A percentile compares a stretch with the other conserved stretches of the same genome.
phyloP scores from a whole-genome alignment of 2,113 vertebrate species.

The Poeciliopsis prolifica region DNA sequence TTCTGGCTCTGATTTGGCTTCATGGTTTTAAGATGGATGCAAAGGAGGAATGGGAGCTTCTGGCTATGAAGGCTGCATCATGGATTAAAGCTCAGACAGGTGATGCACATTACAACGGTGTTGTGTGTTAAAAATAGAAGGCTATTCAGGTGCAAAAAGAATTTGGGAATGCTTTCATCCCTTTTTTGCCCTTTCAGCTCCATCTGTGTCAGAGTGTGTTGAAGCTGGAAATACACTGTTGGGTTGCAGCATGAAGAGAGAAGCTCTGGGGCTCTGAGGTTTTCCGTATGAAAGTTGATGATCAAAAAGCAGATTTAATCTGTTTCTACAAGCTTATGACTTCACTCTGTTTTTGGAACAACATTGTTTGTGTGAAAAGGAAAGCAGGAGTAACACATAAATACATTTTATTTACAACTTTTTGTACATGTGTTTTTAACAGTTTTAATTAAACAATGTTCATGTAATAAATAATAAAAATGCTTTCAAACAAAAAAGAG shows the following conservation, averaged over 20 bases:
- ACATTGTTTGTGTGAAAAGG: too few species aligned
- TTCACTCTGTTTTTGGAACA: too few species aligned
- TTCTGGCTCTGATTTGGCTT: conserved; percentile 85
- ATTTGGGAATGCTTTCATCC: too few species aligned
- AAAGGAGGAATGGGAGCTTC: conserved; percentile 79
- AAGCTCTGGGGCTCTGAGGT: conserved; percentile 40
- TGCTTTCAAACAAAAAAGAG: too few species aligned
- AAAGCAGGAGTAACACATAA: too few species aligned
- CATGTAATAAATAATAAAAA: too few species aligned
- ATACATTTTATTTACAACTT: too few species aligned
- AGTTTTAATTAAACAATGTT: too few species aligned
- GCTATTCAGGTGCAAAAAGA: too few species aligned
- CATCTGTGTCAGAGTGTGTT: conserved; percentile 56
- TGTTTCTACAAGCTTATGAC: too few species aligned
- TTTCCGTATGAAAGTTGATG: background rate
- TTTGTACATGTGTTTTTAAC: too few species aligned
- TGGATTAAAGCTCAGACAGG: conserved; percentile 75
- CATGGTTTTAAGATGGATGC: conserved; percentile 69
- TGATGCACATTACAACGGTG: conserved; percentile 9
- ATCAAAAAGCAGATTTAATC: too few species aligned
- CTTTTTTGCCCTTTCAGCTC: conserved; percentile 38
- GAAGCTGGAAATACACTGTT: conserved; percentile 65
- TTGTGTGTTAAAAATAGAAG: background rate
- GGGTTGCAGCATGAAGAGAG: conserved; percentile 54
- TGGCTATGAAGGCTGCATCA: conserved; percentile 79